Evolutionary conservation across 2,888 invertebrate species (phyloP).

Genomic region (Drosophila villosipedis): DNA sequence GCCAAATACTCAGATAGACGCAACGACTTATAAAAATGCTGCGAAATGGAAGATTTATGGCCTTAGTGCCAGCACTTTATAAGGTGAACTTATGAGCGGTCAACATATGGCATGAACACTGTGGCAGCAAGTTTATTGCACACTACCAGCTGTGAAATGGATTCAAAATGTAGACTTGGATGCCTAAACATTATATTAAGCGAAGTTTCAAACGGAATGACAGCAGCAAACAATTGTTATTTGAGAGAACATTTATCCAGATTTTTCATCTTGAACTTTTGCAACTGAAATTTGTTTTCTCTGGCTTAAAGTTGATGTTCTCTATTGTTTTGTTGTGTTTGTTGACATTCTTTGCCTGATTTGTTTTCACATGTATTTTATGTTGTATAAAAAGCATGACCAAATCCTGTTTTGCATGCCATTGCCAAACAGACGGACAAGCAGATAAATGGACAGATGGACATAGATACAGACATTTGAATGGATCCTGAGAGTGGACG

Average conservation of each 20-base stretch:
- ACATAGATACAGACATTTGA: constrained; percentile 7
- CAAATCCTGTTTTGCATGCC: constrained; percentile 71
- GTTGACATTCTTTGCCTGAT: constrained; percentile 53
- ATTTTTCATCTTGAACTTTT: neutral
- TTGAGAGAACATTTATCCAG: neutral
- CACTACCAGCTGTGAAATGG: constrained; percentile 11
- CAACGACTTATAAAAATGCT: constrained; percentile 38
- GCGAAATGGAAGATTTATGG: constrained; percentile 30
- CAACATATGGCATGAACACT: constrained; percentile 5
- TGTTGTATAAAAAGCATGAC: constrained; percentile 40
- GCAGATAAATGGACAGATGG: constrained; percentile 9
- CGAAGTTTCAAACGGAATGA: neutral
- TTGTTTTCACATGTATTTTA: constrained; percentile 50
- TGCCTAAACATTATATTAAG: constrained; percentile 7
- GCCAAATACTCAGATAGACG: constrained; percentile 19
- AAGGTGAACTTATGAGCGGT: constrained; percentile 33
- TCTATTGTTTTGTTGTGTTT: constrained; percentile 13
- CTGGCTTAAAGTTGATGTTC: constrained; percentile 4
- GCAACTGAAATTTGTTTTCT: constrained; percentile 3
- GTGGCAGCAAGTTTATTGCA: constrained; percentile 32
- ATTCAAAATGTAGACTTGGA: neutral
- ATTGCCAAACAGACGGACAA: constrained; percentile 32
- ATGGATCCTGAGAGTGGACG: constrained; percentile 13
- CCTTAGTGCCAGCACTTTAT: neutral
- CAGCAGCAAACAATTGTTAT: constrained; percentile 10